Base-by-base conservation (phyloP, 1,140 invertebrate genomes). In the Acromyrmex heyeri region DNA sequence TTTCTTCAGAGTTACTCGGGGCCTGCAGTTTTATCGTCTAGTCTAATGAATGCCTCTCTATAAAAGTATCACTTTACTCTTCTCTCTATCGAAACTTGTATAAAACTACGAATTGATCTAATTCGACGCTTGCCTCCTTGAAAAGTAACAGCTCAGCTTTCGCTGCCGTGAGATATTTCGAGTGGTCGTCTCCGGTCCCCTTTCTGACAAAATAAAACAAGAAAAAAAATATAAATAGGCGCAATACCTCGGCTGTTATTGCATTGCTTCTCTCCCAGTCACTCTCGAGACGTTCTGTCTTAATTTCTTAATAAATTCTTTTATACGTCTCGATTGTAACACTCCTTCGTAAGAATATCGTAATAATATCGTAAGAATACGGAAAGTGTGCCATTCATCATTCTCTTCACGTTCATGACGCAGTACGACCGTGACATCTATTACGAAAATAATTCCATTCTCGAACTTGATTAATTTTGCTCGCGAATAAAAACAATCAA, bases 391-490 rank as follows among this genome's bases (percentile, higher is more conserved):
- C 24, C 65, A 4, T 57, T 72, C 53, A 7, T 82, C 3, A 59
- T 72, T 82, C 78, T 44, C 12, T 34, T 82, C 78, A 72, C 78
- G 65, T 82, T 59, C 21, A 5, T 21, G 77, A 16, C 61, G 27
- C 27, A 7, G 16, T 30, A 7, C 50, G 50, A 55, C 50, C 48
- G 53, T 72, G 78, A 82, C 67, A 55, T 72, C 78, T 82, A 82
- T 82, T 30, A 65, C 57, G 24, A 72, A 72, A 82, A 67, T 82
- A 82, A 72, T 72, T 81, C 3, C 64, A 55, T 70, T 82, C 53
- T n/a, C 67, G 18, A 82, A 82, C 50, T 73, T 73, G 53, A 82
- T 81, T 70, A 55, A 57, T 34, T 70, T 55, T 70, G 14, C n/a
- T 30, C 16, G 30, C 18, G 34, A 59, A 30, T 57, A 38, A 70